Evolutionary conservation across 2,113 vertebrate species (phyloP), one percentile per base, ranked within the genome.

Genomic region (Chaetorhynchus papuensis): DNA sequence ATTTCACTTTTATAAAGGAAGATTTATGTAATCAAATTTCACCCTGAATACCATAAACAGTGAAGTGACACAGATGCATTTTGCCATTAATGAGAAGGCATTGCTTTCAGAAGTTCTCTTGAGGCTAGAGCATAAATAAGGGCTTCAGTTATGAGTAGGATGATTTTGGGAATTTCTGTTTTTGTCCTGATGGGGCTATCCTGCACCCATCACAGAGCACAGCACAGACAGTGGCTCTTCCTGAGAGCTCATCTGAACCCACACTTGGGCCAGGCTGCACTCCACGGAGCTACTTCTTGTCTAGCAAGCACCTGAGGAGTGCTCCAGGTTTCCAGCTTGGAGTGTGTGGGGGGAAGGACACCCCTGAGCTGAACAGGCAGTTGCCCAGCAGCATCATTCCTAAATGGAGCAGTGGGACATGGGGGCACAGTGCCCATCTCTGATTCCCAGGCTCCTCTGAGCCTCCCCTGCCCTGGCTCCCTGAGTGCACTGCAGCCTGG

Each of bases 31-130:
- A 94, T 74, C 75, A 60, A 42, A 49, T 92, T 95, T 96, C 69
- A 61, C 63, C 42, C 63, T 65, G 37, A 79, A 83, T 33, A 33
- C 42, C 5, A 16, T 77, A 76, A 91, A 79, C 66, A 86, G 53
- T 26, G 50, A 83, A 54, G 66, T 61, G 88, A 80, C 70, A 83
- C 20, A 61, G 79, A 93, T 75, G 60, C 45, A 35, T 15, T 41
- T 21, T 94, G 74, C 42, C 26, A 53, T 45, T 90, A 93, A 92
- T 42, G 45, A 90, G 90, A 83, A 80, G 45, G 61, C 53, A 61
- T 83, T 83, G 49, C 49, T 91, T 93, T 95, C 91, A 91, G 11
- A 85, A 93, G 75, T 82, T 87, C 24, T 70, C 71, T 69, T 53
- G 69, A 85, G 45, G 65, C 41, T 39, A 80, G 23, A 65, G 53